Base-by-base conservation (phyloP, 1,140 invertebrate genomes). In the Neelides sp. region DNA sequence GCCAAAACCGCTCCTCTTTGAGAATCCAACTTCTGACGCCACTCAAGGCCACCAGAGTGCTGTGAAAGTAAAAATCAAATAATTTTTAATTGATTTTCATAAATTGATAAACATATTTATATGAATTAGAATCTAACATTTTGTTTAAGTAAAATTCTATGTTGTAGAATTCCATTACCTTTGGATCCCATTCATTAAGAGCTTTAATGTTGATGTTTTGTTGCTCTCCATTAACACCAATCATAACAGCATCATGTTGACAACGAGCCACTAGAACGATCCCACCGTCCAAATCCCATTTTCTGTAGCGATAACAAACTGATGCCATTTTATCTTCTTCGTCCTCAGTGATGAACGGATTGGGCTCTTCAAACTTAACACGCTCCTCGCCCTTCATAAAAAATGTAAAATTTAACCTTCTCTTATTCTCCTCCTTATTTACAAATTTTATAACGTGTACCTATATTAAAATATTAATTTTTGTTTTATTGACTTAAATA, bases 141-240 rank as follows among this genome's bases (percentile, higher is more conserved):
- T 20, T 22, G 10, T 5, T 39, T 39, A 5, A 13, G 7, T 13
- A 28, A 47, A 47, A 35, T 7, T 8, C 15, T 39, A 47, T 5
- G 22, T 13, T 24, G 4, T 13, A 47, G 15, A 35, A 4, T 35
- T 15, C 30, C 23, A 64, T 63, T 69, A 78, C 75, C 63, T 92
- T 85, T 0, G 92, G 92, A 67, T 98, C 94, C 94, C 94, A 98
- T 68, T 99, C 95, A 69, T 98, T 99, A 2, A 99, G 74, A 0
- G 94, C 92, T 70, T 98, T 98, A 58, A 99, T 91, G 12, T 89
- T 91, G 24, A 98, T 73, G 66, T 88, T 97, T 68, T 98, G 92
- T 0, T 75, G 74, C 64, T 98, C 94, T 49, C 83, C 85, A 62
- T 86, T 93, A 0, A 91, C 84, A 1, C 87, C 87, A 62, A 79